Conservation (phyloP, 2,113 vertebrate genomes). For the Anguilla japonica region DNA sequence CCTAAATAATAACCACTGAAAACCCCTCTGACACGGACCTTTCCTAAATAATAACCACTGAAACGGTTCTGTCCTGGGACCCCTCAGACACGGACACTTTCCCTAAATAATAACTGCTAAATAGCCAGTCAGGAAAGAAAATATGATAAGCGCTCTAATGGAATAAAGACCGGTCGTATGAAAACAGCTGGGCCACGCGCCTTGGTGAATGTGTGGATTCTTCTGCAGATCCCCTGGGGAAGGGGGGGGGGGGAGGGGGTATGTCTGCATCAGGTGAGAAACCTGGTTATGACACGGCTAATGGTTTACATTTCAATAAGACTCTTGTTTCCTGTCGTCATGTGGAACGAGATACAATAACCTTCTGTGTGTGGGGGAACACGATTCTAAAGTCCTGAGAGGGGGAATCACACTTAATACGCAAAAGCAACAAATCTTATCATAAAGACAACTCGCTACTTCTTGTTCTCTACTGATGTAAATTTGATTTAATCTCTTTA, state of each 20-base stretch:
- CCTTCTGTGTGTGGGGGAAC: background rate
- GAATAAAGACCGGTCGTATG: background rate
- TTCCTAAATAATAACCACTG: no score
- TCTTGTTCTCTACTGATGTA: background rate
- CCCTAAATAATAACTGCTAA: conserved; percentile 39
- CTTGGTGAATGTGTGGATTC: conserved; percentile 20
- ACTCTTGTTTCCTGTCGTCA: background rate
- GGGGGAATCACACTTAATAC: background rate
- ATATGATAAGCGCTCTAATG: conserved; percentile 32
- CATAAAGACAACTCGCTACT: no score
- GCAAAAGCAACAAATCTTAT: no score
- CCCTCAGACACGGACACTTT: conserved; percentile 20
- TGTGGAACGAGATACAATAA: background rate
- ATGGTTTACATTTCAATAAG: conserved; percentile 12
- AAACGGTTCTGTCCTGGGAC: conserved; percentile 36
- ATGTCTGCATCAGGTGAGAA: conserved; percentile 5
- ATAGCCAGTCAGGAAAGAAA: conserved; percentile 42
- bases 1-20: background rate
- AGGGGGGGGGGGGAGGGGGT: background rate
- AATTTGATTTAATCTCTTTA: background rate
- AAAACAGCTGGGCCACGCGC: conserved; percentile 1
- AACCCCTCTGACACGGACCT: no score
- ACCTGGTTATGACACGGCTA: conserved; percentile 6
- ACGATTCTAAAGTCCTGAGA: background rate
- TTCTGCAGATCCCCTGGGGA: background rate